Percentiles rank a stretch among this genome's conserved stretches.
These are phyloP conservation scores for Vanessa atalanta DNA, from an alignment of 1,140 invertebrate species.

Conservation along the genomic window DNA sequence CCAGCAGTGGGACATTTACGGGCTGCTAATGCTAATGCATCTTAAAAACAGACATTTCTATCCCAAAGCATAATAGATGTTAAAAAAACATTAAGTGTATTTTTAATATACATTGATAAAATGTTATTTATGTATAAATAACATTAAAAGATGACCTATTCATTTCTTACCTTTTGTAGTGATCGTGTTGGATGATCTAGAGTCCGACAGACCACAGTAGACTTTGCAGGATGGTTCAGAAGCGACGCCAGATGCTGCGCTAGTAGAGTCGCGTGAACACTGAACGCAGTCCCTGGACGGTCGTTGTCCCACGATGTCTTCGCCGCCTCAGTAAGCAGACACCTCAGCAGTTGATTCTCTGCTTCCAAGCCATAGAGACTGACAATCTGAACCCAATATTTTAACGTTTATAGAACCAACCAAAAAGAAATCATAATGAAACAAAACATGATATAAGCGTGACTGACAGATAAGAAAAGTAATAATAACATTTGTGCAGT, in stretches of 20 bases:
- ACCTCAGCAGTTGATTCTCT: slow-evolving; percentile 74
- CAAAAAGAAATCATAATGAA: slow-evolving; percentile 26
- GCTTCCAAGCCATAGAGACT: slow-evolving; percentile 74
- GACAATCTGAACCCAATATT: slow-evolving; percentile 60
- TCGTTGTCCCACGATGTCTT: slow-evolving; percentile 70
- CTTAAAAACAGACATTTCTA: too few species aligned
- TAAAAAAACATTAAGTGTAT: too few species aligned
- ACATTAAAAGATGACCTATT: background rate
- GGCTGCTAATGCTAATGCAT: too few species aligned
- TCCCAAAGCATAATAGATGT: too few species aligned
- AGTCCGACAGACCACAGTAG: slow-evolving; percentile 72
- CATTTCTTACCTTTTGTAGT: slow-evolving; percentile 64
- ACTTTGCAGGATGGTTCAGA: slow-evolving; percentile 73
- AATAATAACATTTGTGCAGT: background rate
- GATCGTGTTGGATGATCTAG: slow-evolving; percentile 68
- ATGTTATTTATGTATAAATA: too few species aligned
- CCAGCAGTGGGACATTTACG: too few species aligned
- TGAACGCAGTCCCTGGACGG: slow-evolving; percentile 54
- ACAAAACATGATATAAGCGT: background rate
- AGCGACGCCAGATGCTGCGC: slow-evolving; percentile 65
- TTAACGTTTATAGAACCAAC: slow-evolving; percentile 30
- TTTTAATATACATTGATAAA: too few species aligned
- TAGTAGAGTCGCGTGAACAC: slow-evolving; percentile 67
- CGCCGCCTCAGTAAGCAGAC: slow-evolving; percentile 69
- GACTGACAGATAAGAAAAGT: background rate